phyloP scores from a whole-genome alignment of 2,888 invertebrate species.

The Drosophila recens region DNA sequence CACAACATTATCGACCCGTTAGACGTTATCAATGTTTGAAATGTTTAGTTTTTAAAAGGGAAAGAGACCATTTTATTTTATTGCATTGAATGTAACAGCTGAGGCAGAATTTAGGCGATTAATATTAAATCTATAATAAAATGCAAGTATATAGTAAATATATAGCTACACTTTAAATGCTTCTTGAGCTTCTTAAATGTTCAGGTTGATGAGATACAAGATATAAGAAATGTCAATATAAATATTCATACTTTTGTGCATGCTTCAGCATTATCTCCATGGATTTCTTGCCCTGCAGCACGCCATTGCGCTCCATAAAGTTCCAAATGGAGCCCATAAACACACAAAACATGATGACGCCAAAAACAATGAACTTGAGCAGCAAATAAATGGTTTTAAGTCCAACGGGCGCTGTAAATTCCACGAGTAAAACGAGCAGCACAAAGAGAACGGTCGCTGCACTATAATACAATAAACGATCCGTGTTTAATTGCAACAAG shows the following conservation, averaged over 20 bases:
- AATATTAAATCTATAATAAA: conserved; percentile 21
- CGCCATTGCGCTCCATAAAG: conserved; percentile 91
- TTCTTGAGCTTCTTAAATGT: conserved; percentile 69
- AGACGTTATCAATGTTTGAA: not conserved
- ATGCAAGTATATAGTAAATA: conserved; percentile 1
- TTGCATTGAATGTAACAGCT: conserved; percentile 49
- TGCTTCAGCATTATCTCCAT: conserved; percentile 87
- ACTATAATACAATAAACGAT: conserved; percentile 83
- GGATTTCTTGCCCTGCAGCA: conserved; percentile 90
- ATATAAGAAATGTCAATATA: conserved; percentile 45
- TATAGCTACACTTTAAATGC: conserved; percentile 67
- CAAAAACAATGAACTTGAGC: conserved; percentile 88
- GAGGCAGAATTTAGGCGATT: conserved; percentile 20
- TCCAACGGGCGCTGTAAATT: conserved; percentile 81
- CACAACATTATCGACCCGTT: too few relatives aligned
- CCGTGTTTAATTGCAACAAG: conserved; percentile 80
- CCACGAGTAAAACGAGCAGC: conserved; percentile 79
- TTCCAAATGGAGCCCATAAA: conserved; percentile 94
- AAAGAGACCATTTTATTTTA: conserved; percentile 49
- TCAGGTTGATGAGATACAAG: not conserved
- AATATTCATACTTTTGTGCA: conserved; percentile 75
- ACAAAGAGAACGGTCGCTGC: conserved; percentile 78
- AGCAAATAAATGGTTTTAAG: conserved; percentile 86
- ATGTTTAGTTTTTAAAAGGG: not conserved
- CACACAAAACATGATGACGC: conserved; percentile 89